phyloP scores from a whole-genome alignment of 2,113 vertebrate genomes.

The Clarias gariepinus region DNA sequence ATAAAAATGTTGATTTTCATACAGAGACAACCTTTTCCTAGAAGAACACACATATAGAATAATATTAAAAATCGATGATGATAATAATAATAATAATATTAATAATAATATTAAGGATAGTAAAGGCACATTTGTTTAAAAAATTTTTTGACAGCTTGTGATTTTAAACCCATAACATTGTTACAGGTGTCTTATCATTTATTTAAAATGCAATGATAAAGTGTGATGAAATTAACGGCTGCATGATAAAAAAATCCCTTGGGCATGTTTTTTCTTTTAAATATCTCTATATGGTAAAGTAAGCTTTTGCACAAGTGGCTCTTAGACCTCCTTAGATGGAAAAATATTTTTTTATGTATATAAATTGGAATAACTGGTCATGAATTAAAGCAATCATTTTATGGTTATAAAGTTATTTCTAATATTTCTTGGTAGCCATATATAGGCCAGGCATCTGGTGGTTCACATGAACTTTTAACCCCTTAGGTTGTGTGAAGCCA shows the following conservation, averaged over 20 bases:
- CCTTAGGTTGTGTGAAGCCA: constrained; percentile 37
- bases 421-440: constrained; percentile 17
- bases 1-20: background rate
- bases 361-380: background rate
- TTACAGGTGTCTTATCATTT: constrained; percentile 6
- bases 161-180: constrained; percentile 22
- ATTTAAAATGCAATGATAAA: background rate
- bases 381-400: background rate
- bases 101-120: background rate
- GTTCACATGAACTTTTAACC: constrained; percentile 72
- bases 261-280: background rate
- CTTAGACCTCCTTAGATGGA: background rate
- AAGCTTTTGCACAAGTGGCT: background rate
- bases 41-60: constrained; percentile 1
- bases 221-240: background rate
- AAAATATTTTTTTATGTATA: background rate
- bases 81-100: background rate
- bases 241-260: background rate
- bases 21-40: constrained; percentile 13
- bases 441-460: constrained; percentile 21
- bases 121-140: background rate
- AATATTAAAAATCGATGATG: too few species aligned
- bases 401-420: constrained; percentile 20
- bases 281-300: background rate
- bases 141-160: constrained; percentile 1